A percentile compares a stretch with the other conserved stretches of the same genome.
Evolutionary conservation across 2,113 vertebrate species (phyloP).

Genomic region (Myrmecobius fasciatus): DNA sequence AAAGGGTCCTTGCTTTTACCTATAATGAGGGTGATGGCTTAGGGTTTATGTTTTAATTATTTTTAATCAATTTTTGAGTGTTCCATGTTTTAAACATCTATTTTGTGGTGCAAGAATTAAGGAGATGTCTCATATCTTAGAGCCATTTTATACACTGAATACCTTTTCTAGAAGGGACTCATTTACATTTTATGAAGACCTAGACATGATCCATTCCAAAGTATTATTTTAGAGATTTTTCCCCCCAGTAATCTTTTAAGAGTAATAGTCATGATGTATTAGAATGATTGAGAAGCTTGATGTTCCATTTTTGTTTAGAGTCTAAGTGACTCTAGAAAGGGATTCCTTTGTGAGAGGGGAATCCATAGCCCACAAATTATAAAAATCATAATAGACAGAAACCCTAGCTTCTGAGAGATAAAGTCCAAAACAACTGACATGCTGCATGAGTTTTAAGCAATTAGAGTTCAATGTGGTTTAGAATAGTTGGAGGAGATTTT

Average conservation of each 20-base stretch:
- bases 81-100: background rate
- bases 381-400: background rate
- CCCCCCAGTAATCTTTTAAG: background rate
- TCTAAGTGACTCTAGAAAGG: background rate
- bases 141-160: background rate
- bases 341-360: background rate
- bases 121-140: background rate
- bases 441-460: background rate
- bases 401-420: background rate
- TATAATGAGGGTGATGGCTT: background rate
- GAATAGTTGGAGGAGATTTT: background rate
- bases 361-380: background rate
- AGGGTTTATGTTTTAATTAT: background rate
- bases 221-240: background rate
- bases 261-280: background rate
- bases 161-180: background rate
- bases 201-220: background rate
- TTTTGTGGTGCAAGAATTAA: background rate
- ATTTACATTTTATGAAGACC: background rate
- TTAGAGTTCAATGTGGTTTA: background rate
- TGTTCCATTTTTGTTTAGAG: background rate
- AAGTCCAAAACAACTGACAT: background rate
- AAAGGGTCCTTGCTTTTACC: background rate
- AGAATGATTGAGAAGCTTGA: background rate
- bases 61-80: background rate